These are phyloP conservation scores for Latrodectus geometricus DNA, from an alignment of 1,140 invertebrate genomes.

Conservation along the genomic window DNA sequence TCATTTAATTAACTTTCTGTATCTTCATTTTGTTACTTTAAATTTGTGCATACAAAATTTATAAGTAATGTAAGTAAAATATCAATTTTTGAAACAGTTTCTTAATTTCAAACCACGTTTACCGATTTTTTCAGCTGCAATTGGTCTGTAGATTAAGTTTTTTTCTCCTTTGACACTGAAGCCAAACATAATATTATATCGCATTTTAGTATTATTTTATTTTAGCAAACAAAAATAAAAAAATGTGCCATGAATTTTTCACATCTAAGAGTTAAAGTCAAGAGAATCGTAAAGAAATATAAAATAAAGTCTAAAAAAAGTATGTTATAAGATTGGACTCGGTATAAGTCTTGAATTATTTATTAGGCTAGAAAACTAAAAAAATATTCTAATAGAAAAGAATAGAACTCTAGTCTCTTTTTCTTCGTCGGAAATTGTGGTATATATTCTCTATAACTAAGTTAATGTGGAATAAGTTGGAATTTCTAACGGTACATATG, in stretches of 20 bases:
- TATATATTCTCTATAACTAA: slow-evolving; percentile 39
- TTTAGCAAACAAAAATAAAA: neutral
- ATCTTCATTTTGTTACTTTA: too few species aligned
- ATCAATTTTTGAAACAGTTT: too few species aligned
- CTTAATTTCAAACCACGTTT: too few species aligned
- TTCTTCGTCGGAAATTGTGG: slow-evolving; percentile 34
- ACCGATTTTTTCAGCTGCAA: neutral
- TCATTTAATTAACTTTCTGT: too few species aligned
- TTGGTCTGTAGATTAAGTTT: neutral
- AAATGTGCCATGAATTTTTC: slow-evolving; percentile 46
- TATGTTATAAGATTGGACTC: slow-evolving; percentile 42
- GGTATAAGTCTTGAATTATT: slow-evolving; percentile 43
- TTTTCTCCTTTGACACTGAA: slow-evolving; percentile 2
- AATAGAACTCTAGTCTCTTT: slow-evolving; percentile 19
- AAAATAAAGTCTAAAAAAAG: slow-evolving; percentile 13
- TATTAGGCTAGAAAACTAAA: slow-evolving; percentile 14
- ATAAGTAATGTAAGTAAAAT: too few species aligned
- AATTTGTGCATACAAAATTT: too few species aligned
- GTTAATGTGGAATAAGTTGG: slow-evolving; percentile 41
- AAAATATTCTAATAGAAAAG: slow-evolving; percentile 21
- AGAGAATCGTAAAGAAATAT: neutral
- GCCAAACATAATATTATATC: slow-evolving; percentile 5
- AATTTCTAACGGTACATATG: slow-evolving; percentile 26
- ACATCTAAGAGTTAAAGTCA: slow-evolving; percentile 15
- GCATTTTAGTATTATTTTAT: neutral